Evolutionary conservation across 1,140 invertebrate genomes (phyloP), one percentile per base, ranked within the genome.

Genomic region (Lordiphosa clarofinis): DNA sequence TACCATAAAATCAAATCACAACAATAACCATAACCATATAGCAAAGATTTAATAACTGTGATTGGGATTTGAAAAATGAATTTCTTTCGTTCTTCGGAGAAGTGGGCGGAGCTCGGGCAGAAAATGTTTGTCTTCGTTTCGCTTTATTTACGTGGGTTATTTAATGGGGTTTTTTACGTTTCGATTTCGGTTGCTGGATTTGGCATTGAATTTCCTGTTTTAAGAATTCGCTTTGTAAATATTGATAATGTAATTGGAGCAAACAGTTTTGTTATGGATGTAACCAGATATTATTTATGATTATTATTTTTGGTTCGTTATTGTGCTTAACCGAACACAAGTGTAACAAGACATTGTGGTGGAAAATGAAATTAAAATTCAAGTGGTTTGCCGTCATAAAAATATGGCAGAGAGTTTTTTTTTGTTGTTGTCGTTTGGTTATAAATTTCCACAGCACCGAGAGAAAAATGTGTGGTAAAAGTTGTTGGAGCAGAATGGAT

Each of bases 1-100:
- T 84, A 84, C 76, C 76, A 84, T 82, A 82, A 82, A 82, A 82
- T 84, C 76, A 82, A 82, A 82, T 82, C 78, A 82, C 78, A 84
- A 82, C 78, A 82, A 82, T 82, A 82, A 82, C 78, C 78, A 78
- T 84, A 82, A 82, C 78, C 78, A 78, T 82, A 82, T 86, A 84
- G 78, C 78, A 73, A 82, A 86, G 78, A 82, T 82, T 82, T 82
- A 82, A 82, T 82, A 82, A 84, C 78, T 84, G 78, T 86, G 78
- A 82, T 82, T 82, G 78, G 63, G 74, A 84, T 82, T 82, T 82
- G 78, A 82, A 82, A 82, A 84, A 82, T 82, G 78, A 82, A 84
- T 82, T 82, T 82, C 82, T 56, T 82, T 68, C 82, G 72, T 72
- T 58, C 3, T 67, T 49, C 21, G 24, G 21, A 21, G 43, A 3